Evolutionary conservation across 1,140 invertebrate genomes (phyloP).

Genomic region (Drosophila triauraria): DNA sequence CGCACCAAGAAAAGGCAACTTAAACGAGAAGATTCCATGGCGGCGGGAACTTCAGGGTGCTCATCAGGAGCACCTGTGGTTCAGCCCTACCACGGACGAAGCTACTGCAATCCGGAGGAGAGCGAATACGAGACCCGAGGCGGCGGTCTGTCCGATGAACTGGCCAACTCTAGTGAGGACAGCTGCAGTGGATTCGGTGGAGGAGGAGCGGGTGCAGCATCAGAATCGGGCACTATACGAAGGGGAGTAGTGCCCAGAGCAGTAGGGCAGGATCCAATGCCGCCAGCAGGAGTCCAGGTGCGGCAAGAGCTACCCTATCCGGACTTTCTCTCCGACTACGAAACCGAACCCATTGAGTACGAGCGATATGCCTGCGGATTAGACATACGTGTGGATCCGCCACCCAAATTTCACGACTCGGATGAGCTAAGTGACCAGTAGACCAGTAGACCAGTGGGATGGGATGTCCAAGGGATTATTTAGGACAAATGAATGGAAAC

Average conservation of each 20-base stretch:
- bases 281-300: constrained; percentile 6
- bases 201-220: constrained; percentile 23
- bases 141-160: constrained; percentile 77
- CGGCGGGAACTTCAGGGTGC: constrained; percentile 33
- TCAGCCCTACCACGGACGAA: constrained; percentile 71
- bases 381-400: constrained; percentile 82
- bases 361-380: constrained; percentile 80
- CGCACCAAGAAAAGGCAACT: constrained; percentile 81
- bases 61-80: constrained; percentile 10
- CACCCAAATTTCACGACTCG: constrained; percentile 81
- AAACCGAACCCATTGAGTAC: constrained; percentile 81
- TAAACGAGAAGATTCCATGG: constrained; percentile 79
- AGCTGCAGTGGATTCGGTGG: constrained; percentile 64
- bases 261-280: constrained; percentile 1
- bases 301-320: constrained; percentile 76
- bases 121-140: constrained; percentile 76
- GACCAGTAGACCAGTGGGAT: not conserved
- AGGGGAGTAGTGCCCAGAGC: constrained; percentile 34
- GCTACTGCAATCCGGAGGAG: constrained; percentile 79
- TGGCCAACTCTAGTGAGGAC: constrained; percentile 83
- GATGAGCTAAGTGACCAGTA: constrained; percentile 81
- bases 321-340: constrained; percentile 83
- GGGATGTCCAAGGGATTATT: not conserved
- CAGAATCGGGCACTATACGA: constrained; percentile 65
- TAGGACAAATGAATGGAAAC: not conserved